phyloP scores from a whole-genome alignment of 2,797 vertebrate species.

The Chloroceryle inda region DNA sequence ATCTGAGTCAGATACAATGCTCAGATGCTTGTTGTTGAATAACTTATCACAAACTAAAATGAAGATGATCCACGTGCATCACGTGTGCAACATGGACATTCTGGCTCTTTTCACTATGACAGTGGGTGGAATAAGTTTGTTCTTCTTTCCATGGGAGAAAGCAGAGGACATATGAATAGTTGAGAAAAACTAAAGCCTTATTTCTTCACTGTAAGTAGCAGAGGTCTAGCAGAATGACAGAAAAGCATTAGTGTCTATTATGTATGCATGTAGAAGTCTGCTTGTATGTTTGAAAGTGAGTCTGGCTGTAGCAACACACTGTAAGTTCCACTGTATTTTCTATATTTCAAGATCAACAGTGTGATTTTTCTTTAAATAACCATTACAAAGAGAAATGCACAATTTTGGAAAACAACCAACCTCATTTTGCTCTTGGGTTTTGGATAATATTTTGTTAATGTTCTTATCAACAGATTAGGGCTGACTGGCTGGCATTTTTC shows the following conservation, averaged over 20 bases:
- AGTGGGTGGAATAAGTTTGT: not conserved
- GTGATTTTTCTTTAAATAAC: not conserved
- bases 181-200: not conserved
- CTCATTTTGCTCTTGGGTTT: slow-evolving; percentile 9
- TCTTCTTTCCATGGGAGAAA: not conserved
- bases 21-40: not conserved
- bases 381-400: not conserved
- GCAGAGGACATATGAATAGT: not conserved
- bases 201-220: not conserved
- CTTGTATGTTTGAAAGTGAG: not conserved
- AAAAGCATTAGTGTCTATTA: not conserved
- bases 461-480: not conserved
- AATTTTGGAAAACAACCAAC: slow-evolving; percentile 9
- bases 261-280: not conserved
- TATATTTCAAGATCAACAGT: not conserved
- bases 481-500: not conserved
- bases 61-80: not conserved
- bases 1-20: slow-evolving; percentile 8
- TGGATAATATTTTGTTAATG: not conserved
- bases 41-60: not conserved
- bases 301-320: not conserved
- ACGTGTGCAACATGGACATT: not conserved
- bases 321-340: not conserved
- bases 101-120: not conserved
- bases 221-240: not conserved